A percentile compares a stretch with the other conserved stretches of the same genome.
These are phyloP conservation scores for Zaprionus lineosus DNA, from an alignment of 2,888 invertebrate genomes.

Conservation along the genomic window DNA sequence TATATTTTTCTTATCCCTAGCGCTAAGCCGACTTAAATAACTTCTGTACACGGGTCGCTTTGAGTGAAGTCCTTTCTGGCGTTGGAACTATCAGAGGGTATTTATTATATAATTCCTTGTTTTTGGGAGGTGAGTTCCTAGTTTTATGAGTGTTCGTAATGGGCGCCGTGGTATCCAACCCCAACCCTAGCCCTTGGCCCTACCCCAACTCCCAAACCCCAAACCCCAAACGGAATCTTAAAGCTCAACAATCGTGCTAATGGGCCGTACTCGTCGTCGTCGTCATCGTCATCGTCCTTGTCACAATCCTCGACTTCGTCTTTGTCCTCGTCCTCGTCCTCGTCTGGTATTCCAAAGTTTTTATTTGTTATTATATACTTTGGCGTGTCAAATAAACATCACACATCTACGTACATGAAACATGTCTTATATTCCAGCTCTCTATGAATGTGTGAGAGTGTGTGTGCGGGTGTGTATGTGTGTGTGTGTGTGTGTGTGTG, in stretches of 20 bases:
- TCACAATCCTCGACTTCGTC: background rate
- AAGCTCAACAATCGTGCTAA: conserved; percentile 79
- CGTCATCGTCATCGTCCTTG: conserved; percentile 34
- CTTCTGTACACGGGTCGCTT: conserved; percentile 1
- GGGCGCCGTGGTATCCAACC: conserved; percentile 44
- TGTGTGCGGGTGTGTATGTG: conserved; percentile 13
- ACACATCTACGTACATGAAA: conserved; percentile 77
- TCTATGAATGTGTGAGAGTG: conserved; percentile 17
- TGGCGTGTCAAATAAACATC: conserved; percentile 79
- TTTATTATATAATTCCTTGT: conserved; percentile 9
- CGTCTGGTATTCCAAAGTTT: conserved; percentile 67
- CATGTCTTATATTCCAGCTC: conserved; percentile 67
- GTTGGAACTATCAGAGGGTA: conserved; percentile 21
- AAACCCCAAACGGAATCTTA: conserved; percentile 40
- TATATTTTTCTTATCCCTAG: conserved; percentile 53
- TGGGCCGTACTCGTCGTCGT: conserved; percentile 68
- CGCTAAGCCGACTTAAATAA: conserved; percentile 55
- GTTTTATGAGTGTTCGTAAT: conserved; percentile 65
- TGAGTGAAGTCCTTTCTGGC: too few species aligned
- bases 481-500: conserved; percentile 1
- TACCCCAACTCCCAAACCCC: too few species aligned
- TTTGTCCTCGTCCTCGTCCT: conserved; percentile 11
- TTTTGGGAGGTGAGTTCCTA: conserved; percentile 41
- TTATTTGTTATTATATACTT: conserved; percentile 79
- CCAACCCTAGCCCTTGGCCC: too few species aligned